Base-by-base conservation (phyloP, 2,113 vertebrate species). In the Mobula birostris region DNA sequence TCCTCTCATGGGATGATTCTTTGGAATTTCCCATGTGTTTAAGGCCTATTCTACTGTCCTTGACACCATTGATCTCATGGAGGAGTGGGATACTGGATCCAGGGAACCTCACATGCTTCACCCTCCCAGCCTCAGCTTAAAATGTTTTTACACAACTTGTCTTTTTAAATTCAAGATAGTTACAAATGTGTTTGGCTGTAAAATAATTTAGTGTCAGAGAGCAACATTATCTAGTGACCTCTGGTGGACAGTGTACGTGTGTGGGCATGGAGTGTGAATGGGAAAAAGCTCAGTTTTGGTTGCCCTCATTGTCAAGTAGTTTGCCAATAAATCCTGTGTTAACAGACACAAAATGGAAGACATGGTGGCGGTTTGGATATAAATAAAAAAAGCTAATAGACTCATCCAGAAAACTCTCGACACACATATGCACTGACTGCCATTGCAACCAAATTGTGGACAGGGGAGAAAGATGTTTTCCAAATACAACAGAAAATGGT, bases 161-260 rank as follows among this genome's bases (percentile, higher is more conserved):
- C 63, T 66, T 66, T 48, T 66, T 66, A 66, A 66, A 8, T 4
- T 8, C 63, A 66, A 66, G 63, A 7, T 66, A 11, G 63, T 11
- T 85, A 61, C 48, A 61, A 61, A 61, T 29, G 12, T 61, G 29
- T 61, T 61, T 85, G 48, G 82, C 48, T 40, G 21, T 58, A 85
- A 24, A 85, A 85, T 58, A 85, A 29, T 5, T 61, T 87, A 27
- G 12, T n/a, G 58, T 87, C 56, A 85, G 56, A 87, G 56, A 87
- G 58, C 83, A 87, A 61, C 83, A 87, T 87, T 87, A 63, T 87
- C 83, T 87, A 87, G 83, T 87, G 83, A 87, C 83, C 83, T 87
- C 83, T 87, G 56, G 48, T 87, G 83, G 83, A 12, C 83, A 87
- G 4, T 61, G 27, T 56, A 63, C 61, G 83, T 87, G 48, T 87